Conservation (phyloP, 2,113 vertebrate species). For the Myxocyprinus asiaticus region DNA sequence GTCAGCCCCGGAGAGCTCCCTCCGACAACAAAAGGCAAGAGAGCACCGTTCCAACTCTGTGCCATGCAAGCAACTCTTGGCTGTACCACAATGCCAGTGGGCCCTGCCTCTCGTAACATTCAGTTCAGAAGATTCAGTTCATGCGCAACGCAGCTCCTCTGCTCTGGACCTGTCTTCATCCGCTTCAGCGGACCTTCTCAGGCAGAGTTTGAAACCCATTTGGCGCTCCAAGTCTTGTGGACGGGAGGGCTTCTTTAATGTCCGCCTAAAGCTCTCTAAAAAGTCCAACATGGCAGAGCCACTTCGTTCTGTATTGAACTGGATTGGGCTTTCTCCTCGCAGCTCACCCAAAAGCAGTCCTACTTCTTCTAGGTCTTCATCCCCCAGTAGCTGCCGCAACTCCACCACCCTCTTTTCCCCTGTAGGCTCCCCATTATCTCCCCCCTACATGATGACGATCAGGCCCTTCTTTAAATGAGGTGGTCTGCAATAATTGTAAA, state of each 20-base stretch:
- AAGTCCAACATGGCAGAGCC: background rate
- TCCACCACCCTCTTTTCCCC: background rate
- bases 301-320: background rate
- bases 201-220: background rate
- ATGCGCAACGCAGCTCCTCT: background rate
- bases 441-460: background rate
- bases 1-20: constrained; percentile 44
- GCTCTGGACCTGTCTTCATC: constrained; percentile 45
- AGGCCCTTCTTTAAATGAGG: background rate
- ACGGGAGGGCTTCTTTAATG: background rate
- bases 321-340: constrained; percentile 23
- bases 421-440: background rate
- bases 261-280: background rate
- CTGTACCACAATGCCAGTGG: background rate
- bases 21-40: background rate
- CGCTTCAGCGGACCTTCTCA: background rate
- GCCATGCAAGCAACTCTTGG: background rate
- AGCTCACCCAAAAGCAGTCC: background rate
- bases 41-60: constrained; percentile 28
- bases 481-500: background rate
- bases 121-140: background rate
- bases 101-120: fast-evolving
- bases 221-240: constrained; percentile 5
- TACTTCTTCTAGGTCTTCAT: background rate
- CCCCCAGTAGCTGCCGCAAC: fast-evolving